Conservation (phyloP, 2,113 vertebrate genomes). For the Poeciliopsis retropinna region DNA sequence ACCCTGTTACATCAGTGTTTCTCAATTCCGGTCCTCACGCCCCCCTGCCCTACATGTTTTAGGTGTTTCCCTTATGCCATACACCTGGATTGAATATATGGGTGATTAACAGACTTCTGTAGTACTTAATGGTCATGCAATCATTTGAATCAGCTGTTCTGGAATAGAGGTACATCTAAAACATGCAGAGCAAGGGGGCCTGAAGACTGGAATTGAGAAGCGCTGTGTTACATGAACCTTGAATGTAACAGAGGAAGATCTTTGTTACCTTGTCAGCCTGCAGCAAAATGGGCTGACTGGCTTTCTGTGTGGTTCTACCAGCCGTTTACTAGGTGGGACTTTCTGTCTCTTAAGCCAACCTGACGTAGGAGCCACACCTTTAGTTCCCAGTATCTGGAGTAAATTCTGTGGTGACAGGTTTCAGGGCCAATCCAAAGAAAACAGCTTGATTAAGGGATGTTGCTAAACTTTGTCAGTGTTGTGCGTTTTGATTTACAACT, state of each 20-base stretch:
- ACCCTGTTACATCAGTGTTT: too few species aligned
- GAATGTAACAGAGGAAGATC: neutral
- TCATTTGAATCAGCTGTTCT: too few species aligned
- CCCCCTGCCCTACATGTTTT: too few species aligned
- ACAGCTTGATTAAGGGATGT: neutral
- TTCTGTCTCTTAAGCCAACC: neutral
- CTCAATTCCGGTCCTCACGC: too few species aligned
- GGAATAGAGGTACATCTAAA: too few species aligned
- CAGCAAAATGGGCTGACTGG: neutral
- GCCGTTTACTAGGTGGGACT: neutral
- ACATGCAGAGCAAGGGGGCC: too few species aligned
- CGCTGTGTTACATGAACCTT: too few species aligned
- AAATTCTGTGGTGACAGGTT: conserved; percentile 7
- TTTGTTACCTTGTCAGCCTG: neutral
- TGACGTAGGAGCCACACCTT: conserved; percentile 3
- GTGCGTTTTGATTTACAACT: neutral
- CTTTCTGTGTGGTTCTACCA: neutral
- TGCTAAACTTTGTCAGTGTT: neutral
- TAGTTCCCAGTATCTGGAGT: neutral
- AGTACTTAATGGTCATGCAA: too few species aligned
- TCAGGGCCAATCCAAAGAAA: neutral
- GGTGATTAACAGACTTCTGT: too few species aligned
- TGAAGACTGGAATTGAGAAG: too few species aligned
- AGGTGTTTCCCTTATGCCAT: too few species aligned
- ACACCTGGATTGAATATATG: too few species aligned